Conservation (phyloP, 1,140 invertebrate species). For the Drosophila seguyi region DNA sequence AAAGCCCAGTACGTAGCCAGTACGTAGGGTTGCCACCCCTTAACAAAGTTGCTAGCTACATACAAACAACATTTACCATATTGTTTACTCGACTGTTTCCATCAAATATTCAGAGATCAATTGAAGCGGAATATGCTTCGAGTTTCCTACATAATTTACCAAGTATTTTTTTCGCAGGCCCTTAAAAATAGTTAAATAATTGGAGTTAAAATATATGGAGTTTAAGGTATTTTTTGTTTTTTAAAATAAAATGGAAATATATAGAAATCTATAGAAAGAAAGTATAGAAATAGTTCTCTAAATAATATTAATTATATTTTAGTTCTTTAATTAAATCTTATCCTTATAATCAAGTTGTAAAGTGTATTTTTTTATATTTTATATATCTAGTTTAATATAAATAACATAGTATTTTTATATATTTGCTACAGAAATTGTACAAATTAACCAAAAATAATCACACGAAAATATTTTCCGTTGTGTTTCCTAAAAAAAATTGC, state of each 20-base stretch:
- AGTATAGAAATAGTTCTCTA: no score
- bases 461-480: no score
- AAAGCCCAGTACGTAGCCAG: conserved; percentile 20
- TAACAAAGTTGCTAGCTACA: conserved; percentile 15
- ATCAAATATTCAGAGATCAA: conserved; percentile 54
- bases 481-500: background rate
- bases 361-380: no score
- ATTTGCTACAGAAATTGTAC: no score
- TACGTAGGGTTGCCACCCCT: conserved; percentile 21
- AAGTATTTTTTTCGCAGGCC: background rate
- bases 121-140: conserved; percentile 42
- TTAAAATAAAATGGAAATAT: background rate
- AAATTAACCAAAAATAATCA: no score
- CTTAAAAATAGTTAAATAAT: conserved; percentile 12
- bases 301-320: no score
- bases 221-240: background rate
- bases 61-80: conserved; percentile 49
- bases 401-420: no score
- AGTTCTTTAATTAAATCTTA: no score
- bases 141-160: conserved; percentile 29
- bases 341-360: no score
- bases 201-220: background rate
- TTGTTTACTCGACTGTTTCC: conserved; percentile 53
- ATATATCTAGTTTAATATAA: no score
- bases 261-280: no score